A percentile compares a stretch with the other conserved stretches of the same genome.
These are phyloP conservation scores for Leptodactylus fallax DNA, from an alignment of 2,797 vertebrate species.

Conservation along the genomic window DNA sequence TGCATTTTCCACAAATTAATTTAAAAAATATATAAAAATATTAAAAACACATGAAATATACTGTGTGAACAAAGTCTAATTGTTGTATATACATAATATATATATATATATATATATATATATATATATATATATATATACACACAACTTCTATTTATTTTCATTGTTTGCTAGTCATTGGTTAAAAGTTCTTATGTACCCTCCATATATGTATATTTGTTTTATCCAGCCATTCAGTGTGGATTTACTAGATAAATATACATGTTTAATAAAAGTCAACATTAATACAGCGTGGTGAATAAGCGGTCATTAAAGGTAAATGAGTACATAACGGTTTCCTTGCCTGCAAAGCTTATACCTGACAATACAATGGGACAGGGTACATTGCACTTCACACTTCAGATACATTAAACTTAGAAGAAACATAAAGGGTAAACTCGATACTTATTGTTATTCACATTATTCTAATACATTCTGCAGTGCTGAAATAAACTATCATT, in stretches of 20 bases:
- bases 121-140: too few species aligned
- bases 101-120: too few species aligned
- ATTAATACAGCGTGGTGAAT: background rate
- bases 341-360: slow-evolving; percentile 21
- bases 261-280: slow-evolving; percentile 9
- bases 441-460: background rate
- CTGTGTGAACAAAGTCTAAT: too few species aligned
- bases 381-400: slow-evolving; percentile 26
- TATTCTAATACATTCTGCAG: background rate
- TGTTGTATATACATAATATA: too few species aligned
- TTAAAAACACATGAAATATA: too few species aligned
- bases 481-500: background rate
- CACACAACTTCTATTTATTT: too few species aligned
- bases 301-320: background rate
- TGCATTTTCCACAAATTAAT: too few species aligned
- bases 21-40: too few species aligned
- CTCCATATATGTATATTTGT: background rate
- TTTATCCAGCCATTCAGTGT: slow-evolving; percentile 18
- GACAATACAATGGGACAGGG: background rate
- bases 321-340: background rate
- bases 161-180: background rate
- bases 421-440: background rate
- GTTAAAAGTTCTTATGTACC: background rate
- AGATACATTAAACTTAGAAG: background rate
- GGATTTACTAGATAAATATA: slow-evolving; percentile 33